Conservation (phyloP, 2,797 vertebrate genomes). For the Tragelaphus eurycerus region DNA sequence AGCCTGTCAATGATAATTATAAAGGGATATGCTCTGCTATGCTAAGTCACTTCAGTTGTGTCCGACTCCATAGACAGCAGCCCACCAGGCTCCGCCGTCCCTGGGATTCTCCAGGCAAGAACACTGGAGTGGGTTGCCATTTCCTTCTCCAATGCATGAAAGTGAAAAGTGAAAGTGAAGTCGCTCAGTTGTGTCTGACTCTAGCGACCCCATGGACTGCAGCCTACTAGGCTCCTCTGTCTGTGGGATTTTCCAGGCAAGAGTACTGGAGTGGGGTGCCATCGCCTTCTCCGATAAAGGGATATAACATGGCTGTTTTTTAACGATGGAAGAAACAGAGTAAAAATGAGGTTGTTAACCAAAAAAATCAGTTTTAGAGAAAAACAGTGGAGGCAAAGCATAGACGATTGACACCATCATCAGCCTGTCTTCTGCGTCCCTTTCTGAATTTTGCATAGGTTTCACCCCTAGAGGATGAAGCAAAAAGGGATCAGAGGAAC, state of each 20-base stretch:
- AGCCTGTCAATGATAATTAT: neutral
- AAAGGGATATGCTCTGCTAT: neutral
- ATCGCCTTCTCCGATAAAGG: neutral
- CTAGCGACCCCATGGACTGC: too few species aligned
- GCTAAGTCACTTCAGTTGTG: too few species aligned
- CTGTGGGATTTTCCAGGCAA: too few species aligned
- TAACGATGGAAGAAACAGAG: neutral
- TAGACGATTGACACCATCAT: neutral
- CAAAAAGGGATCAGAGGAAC: neutral
- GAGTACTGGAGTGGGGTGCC: too few species aligned
- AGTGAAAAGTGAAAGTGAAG: too few species aligned
- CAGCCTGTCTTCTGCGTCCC: neutral
- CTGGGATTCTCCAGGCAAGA: too few species aligned
- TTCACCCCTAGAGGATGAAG: neutral
- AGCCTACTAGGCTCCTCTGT: too few species aligned
- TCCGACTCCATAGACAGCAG: too few species aligned
- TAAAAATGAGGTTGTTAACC: neutral
- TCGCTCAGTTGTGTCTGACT: too few species aligned
- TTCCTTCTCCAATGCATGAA: too few species aligned
- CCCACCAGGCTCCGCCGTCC: too few species aligned
- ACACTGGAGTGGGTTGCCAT: too few species aligned
- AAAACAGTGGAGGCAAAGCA: neutral
- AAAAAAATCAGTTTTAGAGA: neutral
- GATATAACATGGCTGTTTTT: neutral
- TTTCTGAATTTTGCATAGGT: slow-evolving; percentile 15